These are phyloP conservation scores for Eupithecia inturbata DNA, from an alignment of 2,888 invertebrate species.

Conservation along the genomic window DNA sequence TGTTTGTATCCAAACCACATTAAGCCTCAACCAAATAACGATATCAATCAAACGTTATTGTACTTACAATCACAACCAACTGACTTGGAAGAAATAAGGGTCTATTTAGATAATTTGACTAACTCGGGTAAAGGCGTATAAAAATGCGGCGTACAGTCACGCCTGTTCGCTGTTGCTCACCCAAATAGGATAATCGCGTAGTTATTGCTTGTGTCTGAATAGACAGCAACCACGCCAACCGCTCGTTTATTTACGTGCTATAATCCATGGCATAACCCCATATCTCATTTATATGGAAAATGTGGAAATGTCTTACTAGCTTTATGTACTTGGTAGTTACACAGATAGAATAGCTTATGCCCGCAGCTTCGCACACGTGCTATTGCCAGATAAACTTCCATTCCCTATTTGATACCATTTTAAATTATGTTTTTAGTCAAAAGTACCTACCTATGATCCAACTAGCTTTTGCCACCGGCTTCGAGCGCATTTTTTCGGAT, in stretches of 20 bases:
- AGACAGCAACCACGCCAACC: slow-evolving; percentile 79
- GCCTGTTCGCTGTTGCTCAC: slow-evolving; percentile 70
- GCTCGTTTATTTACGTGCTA: slow-evolving; percentile 78
- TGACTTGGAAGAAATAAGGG: slow-evolving; percentile 34
- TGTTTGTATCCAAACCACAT: not conserved
- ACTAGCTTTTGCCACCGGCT: no score
- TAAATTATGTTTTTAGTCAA: no score
- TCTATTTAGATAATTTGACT: slow-evolving; percentile 55
- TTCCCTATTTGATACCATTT: not conserved
- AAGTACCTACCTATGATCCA: no score
- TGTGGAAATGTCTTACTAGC: slow-evolving; percentile 53
- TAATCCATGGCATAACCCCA: slow-evolving; percentile 59
- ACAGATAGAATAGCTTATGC: not conserved
- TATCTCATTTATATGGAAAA: slow-evolving; percentile 70
- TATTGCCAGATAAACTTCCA: not conserved
- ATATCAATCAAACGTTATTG: slow-evolving; percentile 31
- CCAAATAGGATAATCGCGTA: slow-evolving; percentile 78
- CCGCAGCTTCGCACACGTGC: not conserved
- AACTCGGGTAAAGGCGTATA: slow-evolving; percentile 59
- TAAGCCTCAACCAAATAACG: slow-evolving; percentile 15
- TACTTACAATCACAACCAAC: slow-evolving; percentile 29
- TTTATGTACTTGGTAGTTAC: not conserved
- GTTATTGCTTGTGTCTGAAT: slow-evolving; percentile 77
- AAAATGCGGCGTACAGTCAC: slow-evolving; percentile 69
- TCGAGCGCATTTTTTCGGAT: no score